Evolutionary conservation across 2,888 invertebrate species (phyloP).

Genomic region (Erebia palarica): DNA sequence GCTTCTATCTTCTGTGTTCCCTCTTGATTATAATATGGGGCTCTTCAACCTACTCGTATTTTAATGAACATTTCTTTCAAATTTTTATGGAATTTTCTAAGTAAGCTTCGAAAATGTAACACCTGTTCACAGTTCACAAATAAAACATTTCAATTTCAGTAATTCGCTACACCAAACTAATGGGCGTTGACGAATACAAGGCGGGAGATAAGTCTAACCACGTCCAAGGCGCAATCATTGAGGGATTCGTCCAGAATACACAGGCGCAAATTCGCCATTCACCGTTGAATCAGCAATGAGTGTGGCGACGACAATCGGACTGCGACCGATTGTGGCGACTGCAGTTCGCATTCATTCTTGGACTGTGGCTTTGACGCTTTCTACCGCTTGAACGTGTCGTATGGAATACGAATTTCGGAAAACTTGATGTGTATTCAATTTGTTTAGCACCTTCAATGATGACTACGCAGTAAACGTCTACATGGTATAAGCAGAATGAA

Average conservation of each 20-base stretch:
- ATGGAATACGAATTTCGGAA: conserved; percentile 64
- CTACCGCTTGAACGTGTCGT: conserved; percentile 53
- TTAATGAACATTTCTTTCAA: no score
- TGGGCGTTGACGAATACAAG: conserved; percentile 14
- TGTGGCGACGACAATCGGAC: conserved; percentile 75
- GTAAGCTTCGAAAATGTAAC: no score
- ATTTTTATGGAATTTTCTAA: no score
- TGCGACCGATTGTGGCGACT: conserved; percentile 72
- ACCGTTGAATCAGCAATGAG: conserved; percentile 69
- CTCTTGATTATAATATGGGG: no score
- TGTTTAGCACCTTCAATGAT: background rate
- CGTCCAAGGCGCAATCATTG: conserved; percentile 49
- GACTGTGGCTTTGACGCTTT: conserved; percentile 57
- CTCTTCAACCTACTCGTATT: no score
- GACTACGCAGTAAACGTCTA: background rate
- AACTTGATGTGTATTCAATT: conserved; percentile 18
- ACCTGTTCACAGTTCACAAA: background rate
- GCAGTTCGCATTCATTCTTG: conserved; percentile 75
- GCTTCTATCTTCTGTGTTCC: no score
- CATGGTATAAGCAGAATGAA: no score
- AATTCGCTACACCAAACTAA: conserved; percentile 16
- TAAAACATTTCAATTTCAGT: background rate
- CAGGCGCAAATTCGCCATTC: conserved; percentile 61
- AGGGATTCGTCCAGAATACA: conserved; percentile 56
- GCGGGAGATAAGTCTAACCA: conserved; percentile 45